Percentiles rank a stretch among this genome's conserved stretches.
These are phyloP conservation scores for Ectobius pallidus DNA, from an alignment of 2,888 invertebrate genomes.

Conservation along the genomic window DNA sequence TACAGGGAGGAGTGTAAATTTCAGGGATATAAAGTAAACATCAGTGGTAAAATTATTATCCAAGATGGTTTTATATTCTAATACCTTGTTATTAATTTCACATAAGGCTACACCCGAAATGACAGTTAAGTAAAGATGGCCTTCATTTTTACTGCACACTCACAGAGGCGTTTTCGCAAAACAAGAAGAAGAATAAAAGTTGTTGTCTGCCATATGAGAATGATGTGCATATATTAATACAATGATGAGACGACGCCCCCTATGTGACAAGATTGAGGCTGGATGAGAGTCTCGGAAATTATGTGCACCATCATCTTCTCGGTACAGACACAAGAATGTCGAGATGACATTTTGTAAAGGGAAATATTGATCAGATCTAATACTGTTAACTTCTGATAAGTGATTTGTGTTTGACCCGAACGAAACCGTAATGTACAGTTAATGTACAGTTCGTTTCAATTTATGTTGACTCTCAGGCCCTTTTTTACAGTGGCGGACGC, in stretches of 20 bases:
- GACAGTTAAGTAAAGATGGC: neutral
- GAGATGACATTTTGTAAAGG: too few species aligned
- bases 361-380: too few species aligned
- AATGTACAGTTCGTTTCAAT: too few species aligned
- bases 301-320: neutral
- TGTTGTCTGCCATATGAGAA: neutral
- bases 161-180: neutral
- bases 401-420: too few species aligned
- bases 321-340: too few species aligned
- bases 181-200: neutral
- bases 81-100: slow-evolving; percentile 8
- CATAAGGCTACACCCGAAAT: neutral
- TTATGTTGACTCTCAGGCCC: too few species aligned
- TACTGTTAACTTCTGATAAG: too few species aligned
- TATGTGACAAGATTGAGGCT: slow-evolving; percentile 9
- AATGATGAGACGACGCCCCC: slow-evolving; percentile 10
- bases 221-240: neutral
- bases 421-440: too few species aligned
- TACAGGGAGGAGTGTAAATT: too few species aligned
- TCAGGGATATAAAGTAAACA: too few species aligned
- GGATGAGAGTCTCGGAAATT: neutral
- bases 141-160: too few species aligned
- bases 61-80: neutral
- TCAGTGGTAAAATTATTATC: neutral
- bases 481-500: too few species aligned